Conservation (phyloP, 35 echinoderm and acorn worm genomes). For the Ophiothrix spiculata region DNA sequence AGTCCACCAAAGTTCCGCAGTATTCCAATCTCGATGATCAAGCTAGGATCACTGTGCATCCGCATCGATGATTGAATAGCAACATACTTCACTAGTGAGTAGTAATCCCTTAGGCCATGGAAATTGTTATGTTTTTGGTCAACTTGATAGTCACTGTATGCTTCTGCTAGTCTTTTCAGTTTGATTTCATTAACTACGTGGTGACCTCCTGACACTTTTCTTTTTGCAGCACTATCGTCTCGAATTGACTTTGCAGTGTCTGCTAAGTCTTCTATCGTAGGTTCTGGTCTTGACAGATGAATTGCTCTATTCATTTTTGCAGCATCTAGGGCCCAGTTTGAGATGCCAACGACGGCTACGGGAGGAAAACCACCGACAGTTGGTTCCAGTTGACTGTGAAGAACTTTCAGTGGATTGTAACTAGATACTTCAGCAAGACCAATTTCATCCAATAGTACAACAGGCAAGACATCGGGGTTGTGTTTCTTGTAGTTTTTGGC, state of each 20-base stretch:
- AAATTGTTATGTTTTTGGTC: constrained; percentile 19
- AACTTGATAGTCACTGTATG: constrained; percentile 19
- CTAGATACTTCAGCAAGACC: constrained; percentile 41
- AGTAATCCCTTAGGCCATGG: constrained; percentile 43
- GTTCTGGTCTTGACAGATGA: constrained; percentile 36
- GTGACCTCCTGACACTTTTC: neutral
- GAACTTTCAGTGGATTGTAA: constrained; percentile 41
- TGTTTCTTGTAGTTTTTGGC: constrained; percentile 37
- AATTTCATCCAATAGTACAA: constrained; percentile 50
- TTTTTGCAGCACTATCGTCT: constrained; percentile 11
- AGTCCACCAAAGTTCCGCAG: constrained; percentile 44
- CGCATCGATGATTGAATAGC: constrained; percentile 10
- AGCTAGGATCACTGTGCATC: neutral
- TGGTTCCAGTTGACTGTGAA: constrained; percentile 33
- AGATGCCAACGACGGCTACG: constrained; percentile 46
- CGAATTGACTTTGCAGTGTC: constrained; percentile 46
- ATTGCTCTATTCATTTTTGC: constrained; percentile 57
- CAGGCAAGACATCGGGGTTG: constrained; percentile 43
- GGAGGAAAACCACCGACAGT: constrained; percentile 25
- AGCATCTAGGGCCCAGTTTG: constrained; percentile 57
- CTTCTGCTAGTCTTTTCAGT: constrained; percentile 29
- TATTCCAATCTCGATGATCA: constrained; percentile 15
- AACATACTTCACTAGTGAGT: constrained; percentile 34
- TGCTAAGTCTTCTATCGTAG: constrained; percentile 25
- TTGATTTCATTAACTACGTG: neutral